phyloP scores from a whole-genome alignment of 2,797 vertebrate genomes.

The Oreochromis mossambicus region DNA sequence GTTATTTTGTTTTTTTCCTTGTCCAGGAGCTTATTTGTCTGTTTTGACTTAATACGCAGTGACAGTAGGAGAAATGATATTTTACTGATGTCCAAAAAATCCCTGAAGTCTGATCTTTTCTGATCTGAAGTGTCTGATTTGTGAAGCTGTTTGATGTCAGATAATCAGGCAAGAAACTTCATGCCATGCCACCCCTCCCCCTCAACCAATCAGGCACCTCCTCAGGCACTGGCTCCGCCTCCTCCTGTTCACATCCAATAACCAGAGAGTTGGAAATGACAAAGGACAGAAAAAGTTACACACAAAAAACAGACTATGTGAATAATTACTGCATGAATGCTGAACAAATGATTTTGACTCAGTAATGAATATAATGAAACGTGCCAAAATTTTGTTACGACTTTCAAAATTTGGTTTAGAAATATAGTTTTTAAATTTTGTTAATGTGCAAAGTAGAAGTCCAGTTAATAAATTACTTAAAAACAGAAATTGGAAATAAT shows the following conservation, averaged over 20 bases:
- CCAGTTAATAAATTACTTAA: background rate
- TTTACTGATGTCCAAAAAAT: background rate
- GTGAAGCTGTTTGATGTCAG: background rate
- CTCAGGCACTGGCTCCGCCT: conserved; percentile 46
- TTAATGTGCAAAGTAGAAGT: background rate
- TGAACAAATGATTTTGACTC: background rate
- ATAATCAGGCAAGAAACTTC: conserved; percentile 9
- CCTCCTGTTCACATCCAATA: conserved; percentile 44
- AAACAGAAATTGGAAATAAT: background rate
- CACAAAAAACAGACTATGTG: background rate
- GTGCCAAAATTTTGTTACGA: background rate
- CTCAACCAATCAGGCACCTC: conserved; percentile 53
- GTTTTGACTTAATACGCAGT: background rate
- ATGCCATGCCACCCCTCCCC: conserved; percentile 15
- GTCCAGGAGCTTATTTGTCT: background rate
- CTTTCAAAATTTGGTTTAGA: background rate
- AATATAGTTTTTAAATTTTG: background rate
- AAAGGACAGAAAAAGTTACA: conserved; percentile 11
- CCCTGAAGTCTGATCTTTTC: background rate
- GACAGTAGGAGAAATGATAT: rapidly evolving
- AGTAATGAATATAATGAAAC: background rate
- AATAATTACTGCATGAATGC: background rate
- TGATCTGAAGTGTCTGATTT: background rate
- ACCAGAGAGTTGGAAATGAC: conserved; percentile 16
- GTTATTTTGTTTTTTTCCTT: background rate